A percentile compares a stretch with the other conserved stretches of the same genome.
Evolutionary conservation across 2,888 invertebrate species (phyloP).

Genomic region (Lomographa bimaculata): DNA sequence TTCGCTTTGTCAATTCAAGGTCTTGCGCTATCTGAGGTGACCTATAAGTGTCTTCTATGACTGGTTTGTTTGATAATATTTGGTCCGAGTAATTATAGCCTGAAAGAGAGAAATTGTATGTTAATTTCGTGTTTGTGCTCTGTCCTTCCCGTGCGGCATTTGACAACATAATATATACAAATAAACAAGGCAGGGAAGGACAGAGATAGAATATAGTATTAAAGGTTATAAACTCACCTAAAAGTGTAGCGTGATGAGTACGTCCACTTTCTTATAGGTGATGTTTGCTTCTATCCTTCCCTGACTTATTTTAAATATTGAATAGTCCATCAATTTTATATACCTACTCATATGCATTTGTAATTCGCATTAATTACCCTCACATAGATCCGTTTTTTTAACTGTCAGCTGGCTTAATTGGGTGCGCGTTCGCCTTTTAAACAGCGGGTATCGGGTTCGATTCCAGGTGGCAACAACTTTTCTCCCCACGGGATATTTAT

Average conservation of each 20-base stretch:
- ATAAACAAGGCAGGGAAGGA: constrained; percentile 81
- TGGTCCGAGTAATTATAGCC: constrained; percentile 60
- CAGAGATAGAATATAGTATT: constrained; percentile 73
- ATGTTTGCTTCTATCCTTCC: constrained; percentile 78
- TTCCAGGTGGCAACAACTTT: no score
- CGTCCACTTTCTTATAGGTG: constrained; percentile 79
- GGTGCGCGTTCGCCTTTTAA: no score
- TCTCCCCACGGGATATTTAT: no score
- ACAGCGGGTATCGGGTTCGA: no score
- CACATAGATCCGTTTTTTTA: no score
- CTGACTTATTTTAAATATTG: constrained; percentile 39
- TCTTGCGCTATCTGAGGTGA: constrained; percentile 60
- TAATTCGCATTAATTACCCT: no score
- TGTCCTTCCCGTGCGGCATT: constrained; percentile 71
- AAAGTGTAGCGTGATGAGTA: constrained; percentile 69
- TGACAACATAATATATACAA: no score
- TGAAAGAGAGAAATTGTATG: constrained; percentile 46
- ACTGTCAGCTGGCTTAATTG: no score
- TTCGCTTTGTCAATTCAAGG: constrained; percentile 56
- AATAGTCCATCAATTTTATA: background rate
- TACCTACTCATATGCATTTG: background rate
- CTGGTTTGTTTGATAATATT: constrained; percentile 42
- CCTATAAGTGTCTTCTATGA: constrained; percentile 53
- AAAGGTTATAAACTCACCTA: constrained; percentile 68
- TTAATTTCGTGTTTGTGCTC: constrained; percentile 38